Percentiles rank a stretch among this genome's conserved stretches.
Evolutionary conservation across 1,140 invertebrate species (phyloP).

Genomic region (Euwallacea fornicatus): DNA sequence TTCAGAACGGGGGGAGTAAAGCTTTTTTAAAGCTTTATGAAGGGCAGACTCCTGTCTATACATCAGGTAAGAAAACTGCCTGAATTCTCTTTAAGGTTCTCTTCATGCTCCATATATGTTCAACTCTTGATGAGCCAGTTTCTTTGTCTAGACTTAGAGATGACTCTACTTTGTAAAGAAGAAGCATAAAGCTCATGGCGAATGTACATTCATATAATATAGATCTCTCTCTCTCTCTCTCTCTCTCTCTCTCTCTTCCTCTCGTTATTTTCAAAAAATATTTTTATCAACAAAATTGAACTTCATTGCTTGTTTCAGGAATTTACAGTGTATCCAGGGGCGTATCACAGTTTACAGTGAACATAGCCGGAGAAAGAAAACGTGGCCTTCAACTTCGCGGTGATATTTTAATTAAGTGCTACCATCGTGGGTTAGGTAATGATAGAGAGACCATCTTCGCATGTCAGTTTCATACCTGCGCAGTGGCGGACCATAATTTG

Average conservation of each 20-base stretch:
- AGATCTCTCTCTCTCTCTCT: too few relatives aligned
- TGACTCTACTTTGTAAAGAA: too few relatives aligned
- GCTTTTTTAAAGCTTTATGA: constrained; percentile 84
- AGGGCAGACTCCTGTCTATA: constrained; percentile 85
- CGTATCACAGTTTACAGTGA: constrained; percentile 68
- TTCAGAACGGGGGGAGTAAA: constrained; percentile 72
- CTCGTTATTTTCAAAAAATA: too few relatives aligned
- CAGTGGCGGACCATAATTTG: constrained; percentile 79
- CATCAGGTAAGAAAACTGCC: constrained; percentile 61
- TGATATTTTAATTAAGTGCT: constrained; percentile 88
- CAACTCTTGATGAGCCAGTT: too few relatives aligned
- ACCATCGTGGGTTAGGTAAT: constrained; percentile 64
- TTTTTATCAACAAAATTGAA: neutral
- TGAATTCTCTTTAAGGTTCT: neutral
- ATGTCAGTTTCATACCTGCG: constrained; percentile 91
- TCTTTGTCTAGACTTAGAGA: too few relatives aligned
- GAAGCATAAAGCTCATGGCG: too few relatives aligned
- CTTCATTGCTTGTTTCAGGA: constrained; percentile 53
- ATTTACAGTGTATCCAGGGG: constrained; percentile 71
- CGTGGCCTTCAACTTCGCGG: constrained; percentile 77
- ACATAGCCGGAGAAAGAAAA: constrained; percentile 62
- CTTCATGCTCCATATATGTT: too few relatives aligned
- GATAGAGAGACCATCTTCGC: constrained; percentile 70
- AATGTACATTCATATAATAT: too few relatives aligned
- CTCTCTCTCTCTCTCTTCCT: too few relatives aligned